A percentile compares a stretch with the other conserved stretches of the same genome.
These are phyloP conservation scores for Sacculina carcini DNA, from an alignment of 2,888 invertebrate species.

Conservation along the genomic window DNA sequence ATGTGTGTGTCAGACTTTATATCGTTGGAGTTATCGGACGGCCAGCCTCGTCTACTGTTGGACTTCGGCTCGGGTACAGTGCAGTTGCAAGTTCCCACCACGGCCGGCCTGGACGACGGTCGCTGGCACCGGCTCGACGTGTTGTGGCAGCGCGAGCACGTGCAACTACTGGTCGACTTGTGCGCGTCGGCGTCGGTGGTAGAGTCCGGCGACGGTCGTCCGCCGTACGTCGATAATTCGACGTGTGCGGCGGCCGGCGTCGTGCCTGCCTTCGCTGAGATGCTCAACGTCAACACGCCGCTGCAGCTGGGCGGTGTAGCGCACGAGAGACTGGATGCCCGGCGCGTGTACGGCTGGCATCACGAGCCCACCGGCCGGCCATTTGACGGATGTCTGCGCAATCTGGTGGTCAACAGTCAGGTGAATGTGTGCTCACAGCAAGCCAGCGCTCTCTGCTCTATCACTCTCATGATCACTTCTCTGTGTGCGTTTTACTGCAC, in stretches of 20 bases:
- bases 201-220: conserved; percentile 67
- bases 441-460: neutral
- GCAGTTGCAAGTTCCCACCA: conserved; percentile 48
- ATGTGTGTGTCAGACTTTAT: conserved; percentile 42
- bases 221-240: conserved; percentile 62
- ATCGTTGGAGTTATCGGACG: conserved; percentile 69
- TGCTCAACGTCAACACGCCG: conserved; percentile 80
- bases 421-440: conserved; percentile 12
- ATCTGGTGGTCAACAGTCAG: conserved; percentile 77
- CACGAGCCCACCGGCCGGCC: conserved; percentile 67
- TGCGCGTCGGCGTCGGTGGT: conserved; percentile 69
- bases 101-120: conserved; percentile 70
- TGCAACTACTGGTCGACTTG: conserved; percentile 72
- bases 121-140: conserved; percentile 94
- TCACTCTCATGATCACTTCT: neutral
- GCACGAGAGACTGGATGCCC: conserved; percentile 56
- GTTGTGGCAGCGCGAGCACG: conserved; percentile 80
- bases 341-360: conserved; percentile 66
- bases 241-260: conserved; percentile 68
- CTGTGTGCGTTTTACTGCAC: no score
- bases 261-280: conserved; percentile 83
- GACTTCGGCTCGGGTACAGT: conserved; percentile 86
- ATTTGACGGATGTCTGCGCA: conserved; percentile 86
- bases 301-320: conserved; percentile 81
- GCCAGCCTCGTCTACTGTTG: conserved; percentile 62